Evolutionary conservation across 2,888 invertebrate species (phyloP), one percentile per base, ranked within the genome.

Genomic region (Dexiosoma caninum): DNA sequence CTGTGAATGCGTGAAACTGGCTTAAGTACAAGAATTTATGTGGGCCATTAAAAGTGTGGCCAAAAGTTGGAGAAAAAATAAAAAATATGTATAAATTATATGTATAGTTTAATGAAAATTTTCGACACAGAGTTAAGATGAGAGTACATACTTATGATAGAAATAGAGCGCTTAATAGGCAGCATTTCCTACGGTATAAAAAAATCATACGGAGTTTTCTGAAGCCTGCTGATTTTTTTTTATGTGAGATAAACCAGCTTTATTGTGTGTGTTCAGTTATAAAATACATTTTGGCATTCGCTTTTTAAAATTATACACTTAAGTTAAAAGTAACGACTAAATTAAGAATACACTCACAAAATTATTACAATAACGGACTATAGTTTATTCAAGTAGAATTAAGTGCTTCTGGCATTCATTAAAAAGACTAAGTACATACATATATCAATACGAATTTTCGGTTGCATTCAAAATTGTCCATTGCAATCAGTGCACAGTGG

Each of bases 1-100:
- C 21, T 77, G 40, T 42, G 46, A 70, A 49, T 81, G 81, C 81
- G 81, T 81, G 57, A 72, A 77, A 81, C 81, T 57, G 72, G 77
- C 71, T 81, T 32, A 57, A 67, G 53, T 27, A 8, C 35, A 32
- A 77, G 14, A 27, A 44, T 69, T 51, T 57, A 49, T 69, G 62
- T 77, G 57, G 77, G 81, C 60, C 64, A 32, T 60, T 32, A 71
- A 40, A 10, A 40, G 21, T 46, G 30, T 32, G 40, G 30, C 35
- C 32, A 59, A 70, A 70, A 44, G 30, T 59, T 64, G 35, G n/a
- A 44, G 21, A n/a, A 19, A 23, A 49, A 23, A 6, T 27, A 27
- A 27, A 5, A n/a, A 27, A 27, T 6, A 27, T 10, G 3, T 16
- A 37, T 21, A 32, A 6, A 12, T 12, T 53, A 40, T 16, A 12